These are phyloP conservation scores for Semaprochilodus insignis DNA, from an alignment of 2,797 vertebrate species.

Conservation along the genomic window DNA sequence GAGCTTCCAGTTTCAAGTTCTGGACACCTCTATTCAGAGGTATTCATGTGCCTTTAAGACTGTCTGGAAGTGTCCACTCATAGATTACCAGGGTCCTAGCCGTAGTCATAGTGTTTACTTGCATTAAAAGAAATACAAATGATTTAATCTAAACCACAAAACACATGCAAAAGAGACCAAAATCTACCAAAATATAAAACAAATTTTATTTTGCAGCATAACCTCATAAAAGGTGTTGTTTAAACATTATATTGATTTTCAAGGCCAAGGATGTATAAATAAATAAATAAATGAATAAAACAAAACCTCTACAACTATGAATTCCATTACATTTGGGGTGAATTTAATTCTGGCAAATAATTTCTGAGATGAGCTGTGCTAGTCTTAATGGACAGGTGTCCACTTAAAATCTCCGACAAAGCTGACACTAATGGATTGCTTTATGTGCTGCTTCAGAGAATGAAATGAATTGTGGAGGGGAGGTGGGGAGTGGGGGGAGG, in stretches of 20 bases:
- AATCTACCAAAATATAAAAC: too few species aligned
- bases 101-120: too few species aligned
- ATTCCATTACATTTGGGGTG: conserved; percentile 81
- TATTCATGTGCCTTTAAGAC: too few species aligned
- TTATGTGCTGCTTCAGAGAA: conserved; percentile 80
- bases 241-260: neutral
- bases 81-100: neutral
- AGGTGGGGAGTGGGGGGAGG: conserved; percentile 67
- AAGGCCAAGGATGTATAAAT: neutral
- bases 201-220: neutral
- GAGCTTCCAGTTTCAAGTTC: too few species aligned
- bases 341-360: conserved; percentile 81
- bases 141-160: too few species aligned
- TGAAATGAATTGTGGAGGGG: conserved; percentile 63
- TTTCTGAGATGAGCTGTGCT: conserved; percentile 75
- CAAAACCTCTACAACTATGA: conserved; percentile 74
- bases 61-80: too few species aligned
- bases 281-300: conserved; percentile 5
- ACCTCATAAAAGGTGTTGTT: neutral
- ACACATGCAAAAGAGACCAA: too few species aligned
- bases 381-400: conserved; percentile 85
- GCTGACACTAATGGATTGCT: conserved; percentile 88
- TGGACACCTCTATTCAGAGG: too few species aligned
- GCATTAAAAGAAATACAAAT: neutral
- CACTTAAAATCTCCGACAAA: conserved; percentile 83